Percentiles rank a stretch among this genome's conserved stretches.
Evolutionary conservation across 1,140 invertebrate species (phyloP).

Genomic region (Theocolax elegans): DNA sequence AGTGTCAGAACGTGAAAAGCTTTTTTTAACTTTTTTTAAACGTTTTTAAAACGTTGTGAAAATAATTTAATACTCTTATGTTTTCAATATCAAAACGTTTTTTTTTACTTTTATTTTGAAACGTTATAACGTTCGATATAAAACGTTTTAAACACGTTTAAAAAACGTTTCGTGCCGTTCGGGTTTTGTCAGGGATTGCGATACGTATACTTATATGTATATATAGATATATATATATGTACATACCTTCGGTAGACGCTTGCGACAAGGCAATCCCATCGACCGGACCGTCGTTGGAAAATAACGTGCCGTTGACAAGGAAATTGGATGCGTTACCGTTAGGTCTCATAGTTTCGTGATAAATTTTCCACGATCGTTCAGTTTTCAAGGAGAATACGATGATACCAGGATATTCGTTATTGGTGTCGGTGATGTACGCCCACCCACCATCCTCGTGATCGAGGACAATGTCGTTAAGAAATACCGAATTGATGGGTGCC

Average conservation of each 20-base stretch:
- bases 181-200: no score
- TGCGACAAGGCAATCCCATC: constrained; percentile 75
- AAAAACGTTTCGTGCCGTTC: no score
- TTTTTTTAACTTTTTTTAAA: no score
- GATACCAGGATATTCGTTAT: constrained; percentile 71
- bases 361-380: constrained; percentile 73
- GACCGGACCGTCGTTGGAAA: constrained; percentile 67
- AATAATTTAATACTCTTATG: no score
- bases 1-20: no score
- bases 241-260: constrained; percentile 20
- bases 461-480: constrained; percentile 73
- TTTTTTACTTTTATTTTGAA: no score
- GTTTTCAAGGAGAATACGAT: constrained; percentile 71
- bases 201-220: no score
- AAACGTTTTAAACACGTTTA: no score
- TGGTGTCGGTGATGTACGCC: constrained; percentile 75
- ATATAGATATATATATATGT: no score
- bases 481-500: constrained; percentile 65
- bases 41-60: no score
- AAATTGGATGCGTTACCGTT: constrained; percentile 66
- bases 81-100: no score
- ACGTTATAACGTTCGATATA: no score
- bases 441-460: constrained; percentile 72
- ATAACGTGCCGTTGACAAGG: constrained; percentile 67
- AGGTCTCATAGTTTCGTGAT: constrained; percentile 71